Base-by-base conservation (phyloP, 2,888 invertebrate genomes). In the Drosophila putrida region DNA sequence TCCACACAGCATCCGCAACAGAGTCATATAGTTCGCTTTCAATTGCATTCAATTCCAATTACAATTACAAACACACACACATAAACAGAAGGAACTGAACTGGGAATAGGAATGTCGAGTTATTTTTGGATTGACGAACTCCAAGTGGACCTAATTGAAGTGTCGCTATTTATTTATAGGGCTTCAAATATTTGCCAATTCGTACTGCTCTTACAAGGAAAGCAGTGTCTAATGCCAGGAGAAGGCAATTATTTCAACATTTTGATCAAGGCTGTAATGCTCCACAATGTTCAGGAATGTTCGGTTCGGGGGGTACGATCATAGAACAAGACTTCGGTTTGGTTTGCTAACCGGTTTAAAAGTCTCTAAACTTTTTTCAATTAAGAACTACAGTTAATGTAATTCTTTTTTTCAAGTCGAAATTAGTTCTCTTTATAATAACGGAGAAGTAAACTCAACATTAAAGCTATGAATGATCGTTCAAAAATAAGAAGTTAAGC, bases 1-100 rank as follows among this genome's bases (percentile, higher is more conserved):
- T 46, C 43, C 47, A 38, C 43, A 25, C 39, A 58, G 38, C 39
- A 58, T 39, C 62, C 39, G 39, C 60, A 50, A 51, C 36, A 36
- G 27, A 27, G 20, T 33, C 25, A 39, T 1, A 41, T 36, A 57
- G 36, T 33, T 53, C 46, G 15, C 46, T 35, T 47, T 33, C 46
- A 60, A 57, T 57, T 57, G 35, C 46, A 57, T 46, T 57, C 57
- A 57, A 57, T 57, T 57, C 27, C 57, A 36, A 36, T 51, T 82
- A 55, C 88, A 83, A 86, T 82, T 80, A 73, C 63, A 78, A 59
- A 82, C 75, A 85, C 71, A 82, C n/a, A n/a, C n/a, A n/a, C n/a
- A 67, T 67, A 66, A 43, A 20, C 20, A 27, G 47, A n/a, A 60
- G 50, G 31, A 13, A 59, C 8, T 27, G 36, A 20, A 60, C 43